A percentile compares a stretch with the other conserved stretches of the same genome.
phyloP scores from a whole-genome alignment of 2,888 invertebrate genomes.

The Merodon equestris region DNA sequence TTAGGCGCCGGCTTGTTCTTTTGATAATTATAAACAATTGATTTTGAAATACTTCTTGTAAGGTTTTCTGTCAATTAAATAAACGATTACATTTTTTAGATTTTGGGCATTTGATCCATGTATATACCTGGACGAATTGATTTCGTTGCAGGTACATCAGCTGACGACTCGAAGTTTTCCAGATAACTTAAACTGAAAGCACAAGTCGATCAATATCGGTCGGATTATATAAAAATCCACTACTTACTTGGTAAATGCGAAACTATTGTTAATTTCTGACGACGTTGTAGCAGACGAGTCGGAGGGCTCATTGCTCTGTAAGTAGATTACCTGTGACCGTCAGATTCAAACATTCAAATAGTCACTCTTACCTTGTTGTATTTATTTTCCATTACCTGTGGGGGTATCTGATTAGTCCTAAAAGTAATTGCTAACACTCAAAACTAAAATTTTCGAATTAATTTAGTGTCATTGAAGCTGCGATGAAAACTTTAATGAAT shows the following conservation, averaged over 20 bases:
- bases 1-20: constrained; percentile 16
- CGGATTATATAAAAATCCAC: neutral
- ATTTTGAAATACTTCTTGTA: constrained; percentile 11
- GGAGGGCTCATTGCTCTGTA: constrained; percentile 36
- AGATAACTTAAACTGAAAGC: constrained; percentile 33
- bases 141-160: constrained; percentile 1
- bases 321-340: neutral
- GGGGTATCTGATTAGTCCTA: too few species aligned
- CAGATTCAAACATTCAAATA: neutral
- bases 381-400: constrained; percentile 34
- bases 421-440: too few species aligned
- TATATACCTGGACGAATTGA: constrained; percentile 15
- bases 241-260: constrained; percentile 51
- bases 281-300: constrained; percentile 23
- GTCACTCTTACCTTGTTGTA: constrained; percentile 39
- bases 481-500: too few species aligned
- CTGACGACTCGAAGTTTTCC: constrained; percentile 37
- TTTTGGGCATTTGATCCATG: too few species aligned
- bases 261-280: constrained; percentile 52
- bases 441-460: too few species aligned
- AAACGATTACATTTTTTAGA: too few species aligned
- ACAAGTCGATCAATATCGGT: neutral
- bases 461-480: too few species aligned
- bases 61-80: constrained; percentile 12
- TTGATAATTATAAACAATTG: constrained; percentile 7